Evolutionary conservation across 2,888 invertebrate species (phyloP).

Genomic region (Vanessa cardui): DNA sequence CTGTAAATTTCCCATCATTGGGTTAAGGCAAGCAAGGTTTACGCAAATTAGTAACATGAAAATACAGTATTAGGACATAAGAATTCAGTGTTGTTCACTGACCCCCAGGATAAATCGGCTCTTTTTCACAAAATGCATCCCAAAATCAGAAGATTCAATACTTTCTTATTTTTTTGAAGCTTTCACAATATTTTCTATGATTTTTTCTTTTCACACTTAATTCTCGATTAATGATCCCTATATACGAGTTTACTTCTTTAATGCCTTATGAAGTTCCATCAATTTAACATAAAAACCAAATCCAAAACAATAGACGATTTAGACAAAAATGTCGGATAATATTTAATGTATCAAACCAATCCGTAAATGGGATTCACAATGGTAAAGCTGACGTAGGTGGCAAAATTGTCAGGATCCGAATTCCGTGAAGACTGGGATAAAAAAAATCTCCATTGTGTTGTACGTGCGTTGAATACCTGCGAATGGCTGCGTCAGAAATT

Average conservation of each 20-base stretch:
- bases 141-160: too few relatives aligned
- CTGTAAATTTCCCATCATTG: too few relatives aligned
- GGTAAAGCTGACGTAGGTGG: slow-evolving; percentile 46
- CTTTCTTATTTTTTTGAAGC: too few relatives aligned
- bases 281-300: slow-evolving; percentile 1
- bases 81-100: too few relatives aligned
- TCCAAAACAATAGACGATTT: slow-evolving; percentile 21
- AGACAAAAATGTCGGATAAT: slow-evolving; percentile 27
- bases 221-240: background rate
- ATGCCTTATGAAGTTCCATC: background rate
- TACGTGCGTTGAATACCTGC: slow-evolving; percentile 66
- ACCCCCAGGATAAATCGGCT: too few relatives aligned
- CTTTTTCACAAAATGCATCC: too few relatives aligned
- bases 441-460: slow-evolving; percentile 65
- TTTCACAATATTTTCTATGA: too few relatives aligned
- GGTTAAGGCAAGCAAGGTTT: too few relatives aligned
- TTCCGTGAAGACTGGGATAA: slow-evolving; percentile 58
- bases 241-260: background rate
- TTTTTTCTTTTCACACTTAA: background rate
- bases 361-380: slow-evolving; percentile 39
- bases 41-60: too few relatives aligned
- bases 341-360: slow-evolving; percentile 38
- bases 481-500: slow-evolving; percentile 57
- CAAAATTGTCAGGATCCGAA: slow-evolving; percentile 47
- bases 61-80: too few relatives aligned